Base-by-base conservation (phyloP, 1,140 invertebrate genomes). In the Charaxes varanes region DNA sequence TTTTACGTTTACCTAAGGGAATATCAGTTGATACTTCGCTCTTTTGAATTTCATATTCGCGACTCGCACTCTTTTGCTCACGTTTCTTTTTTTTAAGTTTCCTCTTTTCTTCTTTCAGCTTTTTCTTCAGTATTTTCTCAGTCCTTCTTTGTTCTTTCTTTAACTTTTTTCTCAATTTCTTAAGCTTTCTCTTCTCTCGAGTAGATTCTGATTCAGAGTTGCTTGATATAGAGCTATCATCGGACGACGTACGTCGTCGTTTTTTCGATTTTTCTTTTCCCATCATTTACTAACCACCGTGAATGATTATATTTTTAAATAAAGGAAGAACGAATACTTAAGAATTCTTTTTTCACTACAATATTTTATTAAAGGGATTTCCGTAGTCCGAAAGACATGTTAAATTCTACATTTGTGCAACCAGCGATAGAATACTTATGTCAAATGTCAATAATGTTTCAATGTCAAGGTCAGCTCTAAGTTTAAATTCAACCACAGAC, bases 151-250 rank as follows among this genome's bases (percentile, higher is more conserved):
- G 69, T 53, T 84, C 83, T 41, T 66, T 83, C 31, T 71, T 83
- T 17, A 85, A 53, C 59, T 84, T 83, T 43, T 82, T 85, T 46
- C 81, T 85, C 5, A 84, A 43, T 53, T 83, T 84, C 2, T 69
- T 68, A 18, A 84, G 59, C 61, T 81, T 79, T 32, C 74, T 83
- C 24, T 71, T 74, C 36, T 77, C 65, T 11, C 48, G 62, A 13
- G 63, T 66, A 1, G 66, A 57, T 50, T 78, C 73, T 6, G 67
- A 63, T 42, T 55, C 59, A 5, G 41, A 42, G 22, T 34, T 43
- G 27, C 59, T 67, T 2, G 67, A 66, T 44, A 53, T 68, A 6
- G 65, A 66, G 37, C 57, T 65, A 18, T 45, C 42, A 7, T 58
- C 52, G 1, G 65, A 61, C 27, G 59, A 51, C 3, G 65, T 70